Evolutionary conservation across 2,113 vertebrate species (phyloP).

Genomic region (Tautogolabrus adspersus): DNA sequence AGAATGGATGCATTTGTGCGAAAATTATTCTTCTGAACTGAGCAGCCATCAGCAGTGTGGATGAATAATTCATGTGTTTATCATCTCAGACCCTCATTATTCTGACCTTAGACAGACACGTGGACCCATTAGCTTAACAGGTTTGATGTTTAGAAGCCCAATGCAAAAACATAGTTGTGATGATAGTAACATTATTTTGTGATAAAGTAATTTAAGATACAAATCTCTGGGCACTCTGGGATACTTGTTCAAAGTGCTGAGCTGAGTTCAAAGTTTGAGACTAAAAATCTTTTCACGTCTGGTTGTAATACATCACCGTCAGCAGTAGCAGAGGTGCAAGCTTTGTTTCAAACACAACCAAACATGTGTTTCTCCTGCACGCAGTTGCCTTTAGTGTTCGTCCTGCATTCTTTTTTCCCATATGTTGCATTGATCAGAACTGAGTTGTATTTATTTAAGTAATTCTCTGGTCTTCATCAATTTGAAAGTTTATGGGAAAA

Average conservation of each 20-base stretch:
- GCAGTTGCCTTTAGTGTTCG: too few species aligned
- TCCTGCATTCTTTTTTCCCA: too few species aligned
- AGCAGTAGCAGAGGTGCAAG: neutral
- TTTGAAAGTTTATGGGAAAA: too few species aligned
- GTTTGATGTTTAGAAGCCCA: neutral
- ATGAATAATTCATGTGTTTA: conserved; percentile 67
- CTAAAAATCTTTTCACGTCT: neutral
- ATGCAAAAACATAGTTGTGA: neutral
- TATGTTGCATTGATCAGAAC: too few species aligned
- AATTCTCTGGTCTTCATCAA: too few species aligned
- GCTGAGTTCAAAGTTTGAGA: neutral
- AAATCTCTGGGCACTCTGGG: neutral
- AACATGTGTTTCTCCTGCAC: neutral
- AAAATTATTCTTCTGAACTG: conserved; percentile 40
- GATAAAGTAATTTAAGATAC: conserved; percentile 5
- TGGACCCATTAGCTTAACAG: conserved; percentile 18
- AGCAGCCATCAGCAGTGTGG: conserved; percentile 10
- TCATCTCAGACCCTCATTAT: conserved; percentile 51
- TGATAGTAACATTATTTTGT: conserved; percentile 2
- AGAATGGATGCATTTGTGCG: neutral
- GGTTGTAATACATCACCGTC: neutral
- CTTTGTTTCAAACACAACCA: neutral
- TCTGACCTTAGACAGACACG: conserved; percentile 24
- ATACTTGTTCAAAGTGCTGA: neutral
- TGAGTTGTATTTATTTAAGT: too few species aligned